Base-by-base conservation (phyloP, 1,140 invertebrate genomes). In the Drosophila baimaii region DNA sequence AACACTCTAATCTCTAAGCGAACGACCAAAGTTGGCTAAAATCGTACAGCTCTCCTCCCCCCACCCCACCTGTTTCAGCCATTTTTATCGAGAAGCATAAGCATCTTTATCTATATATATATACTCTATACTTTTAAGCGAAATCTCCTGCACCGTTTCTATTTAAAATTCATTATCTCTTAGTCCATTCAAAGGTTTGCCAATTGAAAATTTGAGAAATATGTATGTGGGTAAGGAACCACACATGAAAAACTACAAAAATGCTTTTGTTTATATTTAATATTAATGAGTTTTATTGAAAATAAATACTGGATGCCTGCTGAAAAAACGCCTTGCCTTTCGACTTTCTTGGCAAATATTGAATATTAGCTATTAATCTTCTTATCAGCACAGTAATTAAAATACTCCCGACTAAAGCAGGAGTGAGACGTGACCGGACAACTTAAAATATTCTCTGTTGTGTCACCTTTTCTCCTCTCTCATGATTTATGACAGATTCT, bases 281-380 rank as follows among this genome's bases (percentile, higher is more conserved):
- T 66, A 66, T 69, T 66, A 69, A 69, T 52, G 44, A 66, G 65
- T 69, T 69, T 41, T 21, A 29, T 39, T 17, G 41, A 65, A 69
- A 69, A 69, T 69, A 69, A 69, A 69, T 52, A 66, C 29, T 39
- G 65, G 65, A 69, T 68, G 65, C 44, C 65, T 68, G 65, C 33
- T 68, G 65, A 68, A 65, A 59, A 35, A 9, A n/a, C n/a, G 47
- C 8, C 21, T 9, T 31, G 19, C 10, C 13, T 35, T 49, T 51
- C 12, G 15, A 41, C 7, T 33, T 33, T 10, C 15, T 62, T 15
- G 5, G 13, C 10, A 17, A 9, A 21, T 58, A 29, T 21, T 12
- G 27, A 10, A 13, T 29, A 4, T 12, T 27, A 27, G 19, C 3
- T 6, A 2, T 25, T 15, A 12, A 21, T 23, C 8, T 54, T 15